Percentiles rank a stretch among this genome's conserved stretches.
Evolutionary conservation across 2,113 vertebrate species (phyloP).

Genomic region (Aix galericulata): DNA sequence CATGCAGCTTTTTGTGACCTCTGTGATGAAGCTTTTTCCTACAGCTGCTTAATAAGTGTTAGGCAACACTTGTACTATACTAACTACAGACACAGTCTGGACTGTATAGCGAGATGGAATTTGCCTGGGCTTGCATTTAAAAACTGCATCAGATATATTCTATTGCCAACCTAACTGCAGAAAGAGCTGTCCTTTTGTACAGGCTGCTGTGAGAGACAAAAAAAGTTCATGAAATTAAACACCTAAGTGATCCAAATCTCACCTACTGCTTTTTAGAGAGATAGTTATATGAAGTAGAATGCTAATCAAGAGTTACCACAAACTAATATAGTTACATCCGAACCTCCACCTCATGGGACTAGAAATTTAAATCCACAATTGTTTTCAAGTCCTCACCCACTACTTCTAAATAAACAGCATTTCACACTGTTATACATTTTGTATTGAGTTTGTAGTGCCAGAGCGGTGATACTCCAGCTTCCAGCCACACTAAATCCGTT

Average conservation of each 20-base stretch:
- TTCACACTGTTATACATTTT: neutral
- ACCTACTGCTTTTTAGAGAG: neutral
- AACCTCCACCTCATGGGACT: neutral
- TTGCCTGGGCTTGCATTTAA: neutral
- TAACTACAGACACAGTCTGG: neutral
- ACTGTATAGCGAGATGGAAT: neutral
- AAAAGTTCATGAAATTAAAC: neutral
- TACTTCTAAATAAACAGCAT: neutral
- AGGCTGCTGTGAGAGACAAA: neutral
- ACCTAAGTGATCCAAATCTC: rapidly evolving
- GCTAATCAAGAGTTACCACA: neutral
- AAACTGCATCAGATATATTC: neutral
- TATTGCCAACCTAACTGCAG: neutral
- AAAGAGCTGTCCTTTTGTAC: neutral
- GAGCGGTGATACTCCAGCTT: neutral
- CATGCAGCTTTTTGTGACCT: neutral
- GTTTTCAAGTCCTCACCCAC: neutral
- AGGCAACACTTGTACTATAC: neutral
- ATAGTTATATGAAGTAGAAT: neutral
- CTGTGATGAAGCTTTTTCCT: neutral
- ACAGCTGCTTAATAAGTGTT: neutral
- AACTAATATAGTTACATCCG: neutral
- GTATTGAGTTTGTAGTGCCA: neutral
- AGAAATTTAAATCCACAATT: neutral
- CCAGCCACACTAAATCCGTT: neutral